These are phyloP conservation scores for Decapterus maruadsi DNA, from an alignment of 2,797 vertebrate genomes.

Conservation along the genomic window DNA sequence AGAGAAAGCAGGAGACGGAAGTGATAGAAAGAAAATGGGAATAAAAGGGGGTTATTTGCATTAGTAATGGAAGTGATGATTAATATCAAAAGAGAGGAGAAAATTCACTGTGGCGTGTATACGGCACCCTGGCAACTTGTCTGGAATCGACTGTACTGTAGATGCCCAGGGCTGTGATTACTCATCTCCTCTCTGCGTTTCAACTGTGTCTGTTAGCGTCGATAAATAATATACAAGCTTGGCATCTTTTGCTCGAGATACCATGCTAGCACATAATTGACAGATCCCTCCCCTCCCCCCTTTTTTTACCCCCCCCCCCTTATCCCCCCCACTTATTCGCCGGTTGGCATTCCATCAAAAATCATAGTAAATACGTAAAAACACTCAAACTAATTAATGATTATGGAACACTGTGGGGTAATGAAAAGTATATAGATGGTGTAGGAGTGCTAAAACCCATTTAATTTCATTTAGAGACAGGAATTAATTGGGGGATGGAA, in stretches of 20 bases:
- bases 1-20: constrained; percentile 50
- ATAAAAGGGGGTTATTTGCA: constrained; percentile 62
- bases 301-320: constrained; percentile 24
- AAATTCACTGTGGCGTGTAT: constrained; percentile 60
- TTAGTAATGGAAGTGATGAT: constrained; percentile 72
- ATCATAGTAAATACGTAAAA: constrained; percentile 80
- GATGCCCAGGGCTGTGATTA: constrained; percentile 70
- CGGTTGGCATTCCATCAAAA: constrained; percentile 76
- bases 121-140: constrained; percentile 66
- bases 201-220: constrained; percentile 69
- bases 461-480: constrained; percentile 79
- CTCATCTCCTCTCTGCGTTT: constrained; percentile 71
- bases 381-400: constrained; percentile 82
- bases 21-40: constrained; percentile 22
- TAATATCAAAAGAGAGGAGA: constrained; percentile 74
- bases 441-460: constrained; percentile 80
- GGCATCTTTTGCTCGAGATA: constrained; percentile 63
- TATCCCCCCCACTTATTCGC: constrained; percentile 50
- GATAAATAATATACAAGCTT: constrained; percentile 80
- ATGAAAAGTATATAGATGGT: constrained; percentile 79
- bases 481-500: constrained; percentile 78
- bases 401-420: constrained; percentile 69
- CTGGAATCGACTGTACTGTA: constrained; percentile 51
- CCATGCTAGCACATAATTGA: constrained; percentile 72
- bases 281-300: constrained; percentile 50